phyloP scores from a whole-genome alignment of 2,797 vertebrate genomes.

The Aeoliscus strigatus region DNA sequence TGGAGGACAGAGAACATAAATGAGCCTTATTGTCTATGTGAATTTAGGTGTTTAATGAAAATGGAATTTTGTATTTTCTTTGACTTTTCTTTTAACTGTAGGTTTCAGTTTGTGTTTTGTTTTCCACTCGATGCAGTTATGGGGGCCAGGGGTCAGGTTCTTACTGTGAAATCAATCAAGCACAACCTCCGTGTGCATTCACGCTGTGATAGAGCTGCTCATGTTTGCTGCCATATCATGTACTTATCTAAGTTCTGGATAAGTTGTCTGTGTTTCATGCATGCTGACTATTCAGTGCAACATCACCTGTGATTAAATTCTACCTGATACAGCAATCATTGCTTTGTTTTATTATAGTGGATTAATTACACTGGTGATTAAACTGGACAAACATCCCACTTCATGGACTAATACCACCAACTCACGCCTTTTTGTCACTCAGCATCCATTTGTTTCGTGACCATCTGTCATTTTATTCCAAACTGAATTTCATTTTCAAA shows the following conservation, averaged over 20 bases:
- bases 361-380: conserved; percentile 7
- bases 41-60: conserved; percentile 31
- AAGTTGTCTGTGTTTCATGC: conserved; percentile 35
- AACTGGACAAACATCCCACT: too few relatives aligned
- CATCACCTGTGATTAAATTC: conserved; percentile 46
- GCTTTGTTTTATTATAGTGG: conserved; percentile 7
- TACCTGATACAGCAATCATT: conserved; percentile 22
- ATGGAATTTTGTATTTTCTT: conserved; percentile 33
- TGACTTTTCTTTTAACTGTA: too few relatives aligned
- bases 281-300: conserved; percentile 40
- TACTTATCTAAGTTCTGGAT: conserved; percentile 21
- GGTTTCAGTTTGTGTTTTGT: conserved; percentile 4
- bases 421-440: too few relatives aligned
- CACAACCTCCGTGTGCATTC: conserved; percentile 19
- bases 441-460: too few relatives aligned
- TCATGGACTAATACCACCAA: too few relatives aligned
- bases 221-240: conserved; percentile 22
- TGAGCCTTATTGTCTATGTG: conserved; percentile 36
- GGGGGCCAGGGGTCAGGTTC: conserved; percentile 20
- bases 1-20: conserved; percentile 22
- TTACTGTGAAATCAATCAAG: conserved; percentile 46
- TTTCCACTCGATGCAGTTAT: conserved; percentile 13
- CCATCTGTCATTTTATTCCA: neutral
- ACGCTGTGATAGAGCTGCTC: conserved; percentile 21
- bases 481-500: neutral